phyloP scores from a whole-genome alignment of 2,797 vertebrate species.

The Myiothlypis chrysogaster region DNA sequence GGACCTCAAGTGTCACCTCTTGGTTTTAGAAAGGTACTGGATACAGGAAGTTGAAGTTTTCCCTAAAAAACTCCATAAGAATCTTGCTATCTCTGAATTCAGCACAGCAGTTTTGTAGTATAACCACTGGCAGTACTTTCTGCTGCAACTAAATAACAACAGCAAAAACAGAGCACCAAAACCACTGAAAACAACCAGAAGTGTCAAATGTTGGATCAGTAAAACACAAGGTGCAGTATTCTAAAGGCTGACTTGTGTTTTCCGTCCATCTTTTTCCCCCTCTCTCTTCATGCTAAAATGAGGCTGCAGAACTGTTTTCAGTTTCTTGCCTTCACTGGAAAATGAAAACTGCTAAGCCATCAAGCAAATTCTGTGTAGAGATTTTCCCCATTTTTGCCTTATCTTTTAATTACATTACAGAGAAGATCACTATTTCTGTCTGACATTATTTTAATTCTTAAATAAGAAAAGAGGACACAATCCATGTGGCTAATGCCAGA shows the following conservation, averaged over 20 bases:
- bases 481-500: neutral
- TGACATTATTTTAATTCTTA: neutral
- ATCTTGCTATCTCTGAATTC: neutral
- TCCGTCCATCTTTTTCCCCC: neutral
- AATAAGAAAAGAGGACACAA: neutral
- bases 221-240: neutral
- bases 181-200: neutral
- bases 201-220: accelerated
- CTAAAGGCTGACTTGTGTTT: neutral
- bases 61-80: neutral
- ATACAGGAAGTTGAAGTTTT: neutral
- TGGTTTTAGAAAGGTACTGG: neutral
- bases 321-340: neutral
- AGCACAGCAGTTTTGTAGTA: neutral
- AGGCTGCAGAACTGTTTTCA: neutral
- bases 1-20: neutral
- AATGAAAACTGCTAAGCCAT: neutral
- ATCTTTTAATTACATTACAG: neutral
- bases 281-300: neutral
- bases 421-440: neutral
- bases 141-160: neutral
- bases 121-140: neutral
- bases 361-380: neutral
- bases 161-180: neutral
- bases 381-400: neutral